Evolutionary conservation across 1,140 invertebrate species (phyloP), one percentile per base, ranked within the genome.

Genomic region (Drosophila watanabei): DNA sequence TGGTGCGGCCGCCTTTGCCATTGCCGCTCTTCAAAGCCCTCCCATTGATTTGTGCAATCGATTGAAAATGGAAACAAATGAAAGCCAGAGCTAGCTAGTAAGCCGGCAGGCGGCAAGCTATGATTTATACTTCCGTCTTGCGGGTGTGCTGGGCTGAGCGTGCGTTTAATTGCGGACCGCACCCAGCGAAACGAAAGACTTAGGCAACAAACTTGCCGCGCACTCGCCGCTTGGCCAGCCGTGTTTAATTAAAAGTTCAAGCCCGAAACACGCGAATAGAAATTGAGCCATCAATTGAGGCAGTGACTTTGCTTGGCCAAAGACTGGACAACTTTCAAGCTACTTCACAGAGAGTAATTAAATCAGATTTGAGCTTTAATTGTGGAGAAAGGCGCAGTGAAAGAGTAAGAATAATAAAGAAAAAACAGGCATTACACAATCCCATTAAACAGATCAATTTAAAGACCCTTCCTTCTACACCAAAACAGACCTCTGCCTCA

Each of bases 131-230:
- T 62, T 79, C 49, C 57, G 66, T 63, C 49, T 73, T 51, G 60
- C 58, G 32, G 33, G 58, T 56, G 33, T 56, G 32, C 41, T 56
- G 33, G 14, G 54, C 33, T 28, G 45, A 65, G 68, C 75, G 63
- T 78, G 69, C 61, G 52, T 75, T 79, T 79, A 75, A 82, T 75
- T 72, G 52, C 71, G 37, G 14, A 66, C 73, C 79, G 52, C 83
- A 79, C 83, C 83, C 61, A 71, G 35, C 43, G 24, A 66, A 62
- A 10, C 43, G 32, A 58, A 52, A 79, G 32, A 51, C 46, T 59
- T 35, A 57, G 60, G 66, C 72, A 80, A 80, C 66, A 43, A 72
- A 78, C 37, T 77, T 61, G 51, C n/a, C 48, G 39, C 28, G n/a
- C 52, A 48, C 58, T 30, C 43, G 30, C 24, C 18, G 39, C 57